Base-by-base conservation (phyloP, 2,797 vertebrate species). In the Ictinia mississippiensis region DNA sequence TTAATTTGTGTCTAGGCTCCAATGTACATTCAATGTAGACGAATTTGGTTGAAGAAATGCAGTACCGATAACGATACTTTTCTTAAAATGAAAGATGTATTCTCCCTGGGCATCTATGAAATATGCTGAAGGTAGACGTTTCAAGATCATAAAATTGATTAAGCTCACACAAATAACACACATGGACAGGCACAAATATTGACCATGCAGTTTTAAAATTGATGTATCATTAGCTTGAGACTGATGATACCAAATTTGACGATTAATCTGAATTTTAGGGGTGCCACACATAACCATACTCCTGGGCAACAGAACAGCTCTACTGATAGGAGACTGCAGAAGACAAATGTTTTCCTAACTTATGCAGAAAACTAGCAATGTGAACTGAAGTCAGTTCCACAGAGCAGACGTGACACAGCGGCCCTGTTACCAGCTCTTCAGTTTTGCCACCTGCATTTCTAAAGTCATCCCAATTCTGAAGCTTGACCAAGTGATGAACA, bases 101-200 rank as follows among this genome's bases (percentile, higher is more conserved):
- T 88, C 33, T 65, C 33, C 53, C 45, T 19, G 3, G 26, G 29
- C 49, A 68, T 23, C 68, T 37, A 73, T 13, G 52, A 74, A 82
- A 53, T 59, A 82, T 0, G 2, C 85, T 12, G 11, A 68, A 91
- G 21, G 18, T 0, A 28, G 33, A 55, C 0, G 2, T 59, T 66
- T 82, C 18, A 62, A 56, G 35, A 77, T 23, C 25, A 59, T 21
- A 72, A 55, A 82, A 31, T 1, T 5, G 4, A 62, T 45, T 37
- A 62, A 70, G 28, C 23, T 44, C 31, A 66, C 7, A 33, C 1
- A 28, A 62, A 73, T 38, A 38, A 85, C 49, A 33, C 15, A 50
- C 28, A 40, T 0, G 62, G 45, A 72, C 16, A 62, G 21, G 15
- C 21, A 79, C 5, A 12, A 79, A 68, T 40, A 67, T 6, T 0